Conservation (phyloP, 2,113 vertebrate species). For the Anguilla rostrata region DNA sequence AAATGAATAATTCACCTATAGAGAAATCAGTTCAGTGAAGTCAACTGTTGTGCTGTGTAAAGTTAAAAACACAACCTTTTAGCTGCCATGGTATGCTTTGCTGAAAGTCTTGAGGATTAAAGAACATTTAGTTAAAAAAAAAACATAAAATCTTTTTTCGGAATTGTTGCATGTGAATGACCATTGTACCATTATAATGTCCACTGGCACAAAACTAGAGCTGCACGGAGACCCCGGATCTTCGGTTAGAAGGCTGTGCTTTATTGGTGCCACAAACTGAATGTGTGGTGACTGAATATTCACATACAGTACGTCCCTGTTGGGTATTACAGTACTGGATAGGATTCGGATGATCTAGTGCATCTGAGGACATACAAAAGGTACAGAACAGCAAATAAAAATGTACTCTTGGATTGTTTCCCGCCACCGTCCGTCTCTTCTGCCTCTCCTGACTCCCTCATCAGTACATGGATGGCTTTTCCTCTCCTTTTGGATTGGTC, state of each 20-base stretch:
- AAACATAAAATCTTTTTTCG: no score
- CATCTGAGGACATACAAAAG: neutral
- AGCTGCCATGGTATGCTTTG: neutral
- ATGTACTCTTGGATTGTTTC: neutral
- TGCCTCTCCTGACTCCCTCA: neutral
- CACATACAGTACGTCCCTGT: neutral
- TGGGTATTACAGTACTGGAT: neutral
- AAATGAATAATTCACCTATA: no score
- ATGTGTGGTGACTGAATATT: neutral
- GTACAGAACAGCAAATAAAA: neutral
- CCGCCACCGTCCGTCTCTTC: neutral
- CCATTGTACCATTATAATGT: no score
- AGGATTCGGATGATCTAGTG: neutral
- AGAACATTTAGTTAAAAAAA: neutral
- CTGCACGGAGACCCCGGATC: neutral
- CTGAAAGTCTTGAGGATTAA: neutral
- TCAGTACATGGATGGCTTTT: conserved; percentile 87
- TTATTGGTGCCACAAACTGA: neutral
- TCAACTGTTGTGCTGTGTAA: neutral
- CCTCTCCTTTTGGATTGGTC: conserved; percentile 88
- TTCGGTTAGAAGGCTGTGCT: neutral
- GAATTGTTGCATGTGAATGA: no score
- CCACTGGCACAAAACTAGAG: neutral
- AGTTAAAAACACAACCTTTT: neutral
- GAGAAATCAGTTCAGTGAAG: neutral